A percentile compares a stretch with the other conserved stretches of the same genome.
Conservation (phyloP, 2,113 vertebrate genomes). For the Chrysochloris asiatica region DNA sequence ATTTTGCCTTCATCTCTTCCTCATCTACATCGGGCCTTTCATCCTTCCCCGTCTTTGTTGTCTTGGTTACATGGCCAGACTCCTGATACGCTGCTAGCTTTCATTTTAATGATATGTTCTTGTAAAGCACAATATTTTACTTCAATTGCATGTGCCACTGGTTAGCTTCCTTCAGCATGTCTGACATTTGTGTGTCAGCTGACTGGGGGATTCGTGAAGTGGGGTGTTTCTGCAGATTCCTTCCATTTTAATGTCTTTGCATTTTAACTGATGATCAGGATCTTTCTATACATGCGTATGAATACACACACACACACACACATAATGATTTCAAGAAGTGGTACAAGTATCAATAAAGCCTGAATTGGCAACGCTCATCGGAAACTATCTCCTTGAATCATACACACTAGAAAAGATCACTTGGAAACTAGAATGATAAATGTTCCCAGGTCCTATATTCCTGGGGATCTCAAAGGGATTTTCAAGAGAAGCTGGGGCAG, state of each 20-base stretch:
- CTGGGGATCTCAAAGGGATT: not conserved
- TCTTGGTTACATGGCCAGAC: constrained; percentile 87
- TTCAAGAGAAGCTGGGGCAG: not conserved
- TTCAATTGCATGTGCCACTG: constrained; percentile 82
- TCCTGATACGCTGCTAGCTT: constrained; percentile 81
- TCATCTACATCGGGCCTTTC: constrained; percentile 60
- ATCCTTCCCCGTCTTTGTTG: constrained; percentile 83
- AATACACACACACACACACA: not conserved
- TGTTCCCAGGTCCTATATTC: not conserved
- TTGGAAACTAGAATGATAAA: not conserved
- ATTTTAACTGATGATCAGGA: constrained; percentile 73
- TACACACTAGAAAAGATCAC: not conserved
- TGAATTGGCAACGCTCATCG: constrained; percentile 67
- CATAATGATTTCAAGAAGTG: constrained; percentile 58
- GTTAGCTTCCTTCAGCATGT: constrained; percentile 81
- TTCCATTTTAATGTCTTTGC: constrained; percentile 60
- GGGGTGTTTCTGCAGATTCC: constrained; percentile 73
- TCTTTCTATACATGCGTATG: constrained; percentile 57
- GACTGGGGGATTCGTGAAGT: constrained; percentile 72
- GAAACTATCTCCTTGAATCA: constrained; percentile 58
- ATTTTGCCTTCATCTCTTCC: constrained; percentile 53
- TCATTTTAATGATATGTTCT: constrained; percentile 85
- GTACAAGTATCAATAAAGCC: constrained; percentile 52
- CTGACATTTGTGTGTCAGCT: constrained; percentile 84
- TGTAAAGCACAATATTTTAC: constrained; percentile 85